Conservation (phyloP, 2,113 vertebrate species). For the Geococcyx californianus region DNA sequence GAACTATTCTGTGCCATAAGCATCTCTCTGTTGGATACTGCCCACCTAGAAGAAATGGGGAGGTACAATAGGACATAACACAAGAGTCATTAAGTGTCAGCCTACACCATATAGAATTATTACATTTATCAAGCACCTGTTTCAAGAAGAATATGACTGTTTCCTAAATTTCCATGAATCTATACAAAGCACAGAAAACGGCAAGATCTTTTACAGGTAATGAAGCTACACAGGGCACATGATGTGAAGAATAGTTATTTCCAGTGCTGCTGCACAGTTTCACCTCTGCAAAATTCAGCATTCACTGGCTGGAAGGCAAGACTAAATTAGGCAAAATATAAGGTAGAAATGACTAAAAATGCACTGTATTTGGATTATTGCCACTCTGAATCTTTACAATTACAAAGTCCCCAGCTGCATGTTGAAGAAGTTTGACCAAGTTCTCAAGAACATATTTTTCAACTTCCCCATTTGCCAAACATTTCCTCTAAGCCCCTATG, state of each 20-base stretch:
- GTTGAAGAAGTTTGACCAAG: background rate
- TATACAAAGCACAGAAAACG: background rate
- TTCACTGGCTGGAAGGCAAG: background rate
- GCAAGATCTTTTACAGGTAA: background rate
- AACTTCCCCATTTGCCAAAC: background rate
- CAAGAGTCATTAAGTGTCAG: background rate
- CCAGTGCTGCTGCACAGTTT: background rate
- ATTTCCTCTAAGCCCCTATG: background rate
- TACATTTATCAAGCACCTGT: background rate
- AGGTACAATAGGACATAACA: background rate
- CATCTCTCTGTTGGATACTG: constrained; percentile 87
- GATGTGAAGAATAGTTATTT: accelerated
- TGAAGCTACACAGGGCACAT: background rate
- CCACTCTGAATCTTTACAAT: background rate
- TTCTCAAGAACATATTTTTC: background rate
- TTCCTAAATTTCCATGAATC: background rate
- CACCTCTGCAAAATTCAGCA: background rate
- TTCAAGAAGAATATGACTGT: background rate
- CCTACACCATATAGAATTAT: background rate
- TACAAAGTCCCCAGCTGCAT: background rate
- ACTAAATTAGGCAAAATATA: background rate
- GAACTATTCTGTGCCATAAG: constrained; percentile 88
- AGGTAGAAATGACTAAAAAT: background rate
- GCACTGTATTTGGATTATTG: background rate
- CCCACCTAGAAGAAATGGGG: constrained; percentile 76